Evolutionary conservation across 2,113 vertebrate species (phyloP).

Genomic region (Hydropotes inermis): DNA sequence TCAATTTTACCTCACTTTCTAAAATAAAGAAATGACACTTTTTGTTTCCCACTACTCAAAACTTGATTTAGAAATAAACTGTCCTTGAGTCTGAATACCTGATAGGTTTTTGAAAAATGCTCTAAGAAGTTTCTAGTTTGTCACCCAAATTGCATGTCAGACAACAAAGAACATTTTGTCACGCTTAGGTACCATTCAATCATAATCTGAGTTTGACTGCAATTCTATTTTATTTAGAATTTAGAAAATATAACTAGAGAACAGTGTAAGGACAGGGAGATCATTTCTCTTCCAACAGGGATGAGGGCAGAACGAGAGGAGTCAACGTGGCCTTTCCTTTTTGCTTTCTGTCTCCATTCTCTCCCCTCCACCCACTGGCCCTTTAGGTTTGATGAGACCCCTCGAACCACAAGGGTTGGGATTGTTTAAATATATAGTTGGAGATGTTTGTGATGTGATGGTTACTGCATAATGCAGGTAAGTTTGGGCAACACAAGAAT

Average conservation of each 20-base stretch:
- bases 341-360: too few species aligned
- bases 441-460: accelerated
- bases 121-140: constrained; percentile 43
- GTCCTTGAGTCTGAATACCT: constrained; percentile 39
- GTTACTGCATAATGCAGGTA: accelerated
- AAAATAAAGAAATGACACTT: not conserved
- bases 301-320: not conserved
- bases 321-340: accelerated
- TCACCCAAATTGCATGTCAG: constrained; percentile 62
- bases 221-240: constrained; percentile 29
- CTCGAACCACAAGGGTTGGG: not conserved
- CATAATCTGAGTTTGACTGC: constrained; percentile 23
- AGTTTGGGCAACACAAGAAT: not conserved
- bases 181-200: not conserved
- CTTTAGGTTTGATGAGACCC: accelerated
- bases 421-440: accelerated
- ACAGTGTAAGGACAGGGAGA: not conserved
- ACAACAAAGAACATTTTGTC: constrained; percentile 34
- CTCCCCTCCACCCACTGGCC: too few species aligned
- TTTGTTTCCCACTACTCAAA: not conserved
- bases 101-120: constrained; percentile 54
- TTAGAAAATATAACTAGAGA: not conserved
- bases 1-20: not conserved
- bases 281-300: not conserved
- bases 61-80: constrained; percentile 8